Evolutionary conservation across 2,113 vertebrate species (phyloP).

Genomic region (Aleadryas rufinucha): DNA sequence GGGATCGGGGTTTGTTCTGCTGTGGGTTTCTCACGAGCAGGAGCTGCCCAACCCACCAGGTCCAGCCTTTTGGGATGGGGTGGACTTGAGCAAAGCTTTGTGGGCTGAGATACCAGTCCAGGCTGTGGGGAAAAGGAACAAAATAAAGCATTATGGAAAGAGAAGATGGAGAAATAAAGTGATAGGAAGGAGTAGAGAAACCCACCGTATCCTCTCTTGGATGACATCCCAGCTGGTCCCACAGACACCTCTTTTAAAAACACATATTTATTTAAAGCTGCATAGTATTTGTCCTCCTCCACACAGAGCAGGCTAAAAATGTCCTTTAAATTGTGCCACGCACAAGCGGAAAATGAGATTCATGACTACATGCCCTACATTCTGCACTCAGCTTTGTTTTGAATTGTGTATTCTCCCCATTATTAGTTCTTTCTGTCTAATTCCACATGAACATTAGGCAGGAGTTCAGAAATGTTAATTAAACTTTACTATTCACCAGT

Average conservation of each 20-base stretch:
- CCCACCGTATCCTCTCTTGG: not conserved
- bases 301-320: not conserved
- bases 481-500: not conserved
- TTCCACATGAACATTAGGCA: not conserved
- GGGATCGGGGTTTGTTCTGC: rapidly evolving
- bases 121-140: not conserved
- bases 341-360: not conserved
- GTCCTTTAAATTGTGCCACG: not conserved
- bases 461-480: not conserved
- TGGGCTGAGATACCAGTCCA: not conserved
- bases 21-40: not conserved
- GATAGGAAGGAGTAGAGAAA: rapidly evolving
- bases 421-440: not conserved
- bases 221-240: not conserved
- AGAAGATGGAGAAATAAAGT: not conserved
- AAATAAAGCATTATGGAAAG: not conserved
- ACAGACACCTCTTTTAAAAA: not conserved
- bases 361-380: not conserved
- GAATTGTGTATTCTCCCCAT: not conserved
- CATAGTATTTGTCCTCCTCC: not conserved
- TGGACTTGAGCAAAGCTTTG: not conserved
- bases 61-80: not conserved
- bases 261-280: not conserved
- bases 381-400: not conserved
- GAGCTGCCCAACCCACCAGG: not conserved